Evolutionary conservation across 2,888 invertebrate species (phyloP).

Genomic region (Synanthedon andrenaeformis): DNA sequence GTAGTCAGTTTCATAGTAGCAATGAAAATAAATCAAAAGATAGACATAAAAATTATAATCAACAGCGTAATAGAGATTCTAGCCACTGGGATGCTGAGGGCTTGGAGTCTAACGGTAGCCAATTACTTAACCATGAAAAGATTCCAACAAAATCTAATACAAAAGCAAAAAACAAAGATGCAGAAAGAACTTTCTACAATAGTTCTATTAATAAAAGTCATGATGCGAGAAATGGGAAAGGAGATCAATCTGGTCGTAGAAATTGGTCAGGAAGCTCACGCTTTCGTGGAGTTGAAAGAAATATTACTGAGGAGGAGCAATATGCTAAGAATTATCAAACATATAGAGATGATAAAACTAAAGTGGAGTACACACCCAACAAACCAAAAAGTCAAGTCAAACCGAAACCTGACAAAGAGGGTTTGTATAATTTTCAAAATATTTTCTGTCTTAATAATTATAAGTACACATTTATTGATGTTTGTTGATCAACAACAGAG

Average conservation of each 20-base stretch:
- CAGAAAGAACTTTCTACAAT: slow-evolving; percentile 50
- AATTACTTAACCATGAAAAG: slow-evolving; percentile 21
- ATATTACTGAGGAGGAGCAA: slow-evolving; percentile 48
- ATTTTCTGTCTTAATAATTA: background rate
- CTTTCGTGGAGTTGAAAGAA: slow-evolving; percentile 33
- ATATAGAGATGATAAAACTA: slow-evolving; percentile 30
- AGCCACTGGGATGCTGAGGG: background rate
- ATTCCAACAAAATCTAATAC: slow-evolving; percentile 36
- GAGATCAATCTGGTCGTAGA: slow-evolving; percentile 22
- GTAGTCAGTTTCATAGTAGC: background rate
- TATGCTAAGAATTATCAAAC: slow-evolving; percentile 47
- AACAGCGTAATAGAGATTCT: slow-evolving; percentile 7
- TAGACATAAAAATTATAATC: slow-evolving; percentile 5
- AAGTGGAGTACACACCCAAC: slow-evolving; percentile 9
- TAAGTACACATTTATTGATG: no score
- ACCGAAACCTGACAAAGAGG: background rate
- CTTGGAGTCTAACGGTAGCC: background rate
- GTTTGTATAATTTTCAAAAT: background rate
- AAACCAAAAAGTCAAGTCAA: background rate
- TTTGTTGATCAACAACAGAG: no score
- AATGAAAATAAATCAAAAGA: background rate
- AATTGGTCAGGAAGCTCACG: slow-evolving; percentile 50
- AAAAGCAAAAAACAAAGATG: slow-evolving; percentile 43
- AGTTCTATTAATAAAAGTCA: slow-evolving; percentile 46
- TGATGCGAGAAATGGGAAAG: slow-evolving; percentile 34